Evolutionary conservation across 2,113 vertebrate genomes (phyloP).

Genomic region (Puntigrus tetrazona): DNA sequence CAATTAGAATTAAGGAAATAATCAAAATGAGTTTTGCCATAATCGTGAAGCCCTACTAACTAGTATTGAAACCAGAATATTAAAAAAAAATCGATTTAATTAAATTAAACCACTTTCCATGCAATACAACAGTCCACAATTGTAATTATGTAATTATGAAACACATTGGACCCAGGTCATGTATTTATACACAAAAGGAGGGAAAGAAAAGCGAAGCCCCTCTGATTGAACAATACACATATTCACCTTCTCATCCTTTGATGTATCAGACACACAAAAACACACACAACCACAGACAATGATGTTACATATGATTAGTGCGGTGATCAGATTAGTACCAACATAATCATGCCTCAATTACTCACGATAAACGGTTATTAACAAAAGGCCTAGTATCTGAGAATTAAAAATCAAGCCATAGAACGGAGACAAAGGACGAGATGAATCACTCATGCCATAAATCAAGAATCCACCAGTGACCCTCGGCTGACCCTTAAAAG

Average conservation of each 20-base stretch:
- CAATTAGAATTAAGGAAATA: too few species aligned
- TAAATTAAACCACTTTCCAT: neutral
- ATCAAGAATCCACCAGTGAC: neutral
- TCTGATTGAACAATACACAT: conserved; percentile 62
- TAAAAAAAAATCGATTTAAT: neutral
- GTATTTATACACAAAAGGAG: neutral
- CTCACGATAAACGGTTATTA: conserved; percentile 16
- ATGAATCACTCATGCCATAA: neutral
- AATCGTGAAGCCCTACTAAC: too few species aligned
- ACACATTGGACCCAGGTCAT: conserved; percentile 44
- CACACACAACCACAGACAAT: conserved; percentile 47
- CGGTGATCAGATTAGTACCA: conserved; percentile 7
- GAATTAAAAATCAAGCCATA: neutral
- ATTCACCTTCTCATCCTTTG: conserved; percentile 89
- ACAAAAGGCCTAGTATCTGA: neutral
- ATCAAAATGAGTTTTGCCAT: too few species aligned
- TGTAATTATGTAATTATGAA: neutral
- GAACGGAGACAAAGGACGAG: neutral
- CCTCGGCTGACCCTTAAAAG: neutral
- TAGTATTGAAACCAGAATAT: neutral
- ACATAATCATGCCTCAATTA: conserved; percentile 35
- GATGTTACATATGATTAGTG: conserved; percentile 23
- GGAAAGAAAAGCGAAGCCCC: conserved; percentile 4
- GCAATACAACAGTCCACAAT: neutral
- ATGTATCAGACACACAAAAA: conserved; percentile 71